Base-by-base conservation (phyloP, 1,140 invertebrate species). In the Belonocnema kinseyi region DNA sequence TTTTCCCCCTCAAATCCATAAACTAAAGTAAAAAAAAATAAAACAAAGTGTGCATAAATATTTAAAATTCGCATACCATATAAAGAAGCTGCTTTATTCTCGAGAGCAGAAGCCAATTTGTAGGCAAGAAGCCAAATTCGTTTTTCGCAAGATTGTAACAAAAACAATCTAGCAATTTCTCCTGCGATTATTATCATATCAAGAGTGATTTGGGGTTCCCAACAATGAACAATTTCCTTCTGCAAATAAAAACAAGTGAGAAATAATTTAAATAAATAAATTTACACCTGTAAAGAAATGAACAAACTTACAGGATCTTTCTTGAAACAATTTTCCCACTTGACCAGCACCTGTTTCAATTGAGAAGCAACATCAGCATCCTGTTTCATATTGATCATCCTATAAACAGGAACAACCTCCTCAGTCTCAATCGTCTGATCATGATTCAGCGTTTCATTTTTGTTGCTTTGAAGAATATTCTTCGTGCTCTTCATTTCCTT, bases 371-470 rank as follows among this genome's bases (percentile, higher is more conserved):
- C 61, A 46, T 75, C 81, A 4, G 72, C 73, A 72, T 90, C 86
- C 54, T 86, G 81, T 16, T 81, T 80, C 6, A 89, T 81, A 58
- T 86, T 87, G 58, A 90, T 87, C 40, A 84, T 85, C 4, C 76
- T 86, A 76, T 88, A 91, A 40, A 86, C 82, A 21, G 90, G 87
- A 11, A 88, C 83, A 61, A 89, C 77, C 54, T 78, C 74, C 50
- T 82, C 81, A 21, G 85, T 74, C 66, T 83, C 82, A 66, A 66
- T 66, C 16, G 61, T 66, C 56, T 80, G 74, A 17, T 81, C 71
- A 70, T 85, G 56, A 12, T 73, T 58, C 33, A 73, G 72, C 3
- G 51, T 51, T 46, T 77, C 51, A 12, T 73, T 52, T 72, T 51
- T 74, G 1, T 16, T 13, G 10, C n/a, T n/a, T 21, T 77, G 73